Base-by-base conservation (phyloP, 2,888 invertebrate species). In the Noctua comes region DNA sequence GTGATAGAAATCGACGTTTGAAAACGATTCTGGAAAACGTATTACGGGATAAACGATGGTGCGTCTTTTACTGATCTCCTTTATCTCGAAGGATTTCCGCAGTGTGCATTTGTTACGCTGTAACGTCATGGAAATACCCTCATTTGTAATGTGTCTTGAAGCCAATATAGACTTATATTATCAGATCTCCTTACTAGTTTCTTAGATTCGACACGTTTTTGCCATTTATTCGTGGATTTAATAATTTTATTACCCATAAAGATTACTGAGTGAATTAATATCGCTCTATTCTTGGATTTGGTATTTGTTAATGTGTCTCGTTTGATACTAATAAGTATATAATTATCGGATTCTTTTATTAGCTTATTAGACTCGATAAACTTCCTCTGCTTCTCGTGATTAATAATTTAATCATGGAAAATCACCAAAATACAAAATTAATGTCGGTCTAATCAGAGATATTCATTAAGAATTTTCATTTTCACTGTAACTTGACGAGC, bases 51-150 rank as follows among this genome's bases (percentile, higher is more conserved):
- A 84, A 82, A 71, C 57, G 76, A 74, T 77, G 66, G 66, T 74
- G 73, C 74, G 76, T 72, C 75, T 72, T 70, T 73, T 69, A 71
- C 65, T 66, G 79, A 79, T 79, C 76, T 82, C 75, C 51, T 80
- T 87, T 84, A 77, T 87, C 75, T 82, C n/a, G 21, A 71, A 68
- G 46, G 83, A 13, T 85, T 69, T 79, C 59, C 43, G 4, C 68
- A 54, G 65, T 68, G 79, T 83, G 80, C 83, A 87, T 87, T 86
- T 82, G 79, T 82, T 84, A 78, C 16, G 46, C 51, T 68, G 64
- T 74, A 51, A 76, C 68, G 40, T 76, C 68, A 81, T 71, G 68
- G 59, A 74, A 74, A 66, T 40, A 74, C 69, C 57, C 43, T 36
- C 74, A 68, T 84, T 81, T 82, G 16, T 71, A 48, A 65, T 57